Evolutionary conservation across 2,797 vertebrate genomes (phyloP), one percentile per base, ranked within the genome.

Genomic region (Tadarida brasiliensis): DNA sequence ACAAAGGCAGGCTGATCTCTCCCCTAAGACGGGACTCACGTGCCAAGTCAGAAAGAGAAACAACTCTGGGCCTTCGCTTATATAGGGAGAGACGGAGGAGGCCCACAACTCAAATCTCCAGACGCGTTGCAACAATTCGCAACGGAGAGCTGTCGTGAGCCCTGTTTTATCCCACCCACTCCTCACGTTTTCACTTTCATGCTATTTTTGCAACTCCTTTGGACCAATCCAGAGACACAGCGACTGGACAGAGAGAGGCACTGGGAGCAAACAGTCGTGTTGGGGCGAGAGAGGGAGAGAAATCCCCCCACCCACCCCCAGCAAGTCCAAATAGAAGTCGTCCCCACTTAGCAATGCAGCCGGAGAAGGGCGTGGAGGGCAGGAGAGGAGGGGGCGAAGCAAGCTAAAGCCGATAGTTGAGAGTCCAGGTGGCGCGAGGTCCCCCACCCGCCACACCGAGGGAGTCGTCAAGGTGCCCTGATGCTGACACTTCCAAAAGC

Each of bases 1-100:
- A 98, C 98, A 98, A 98, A 98, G 97, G 91, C 96, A 95, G 97
- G 80, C 97, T 94, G 97, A 97, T 98, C 93, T 67, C 73, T 94
- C 95, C 96, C 96, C 96, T 94, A 95, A 95, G 89, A 85, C 77
- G n/a, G 76, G 81, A 95, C 97, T 97, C 97, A 97, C 10, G 2
- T 91, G 90, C 87, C 96, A 95, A 95, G 87, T 95, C 73, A 86
- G 70, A 91, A 96, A 97, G 94, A 97, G 97, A 97, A 98, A 97
- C 92, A 96, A 97, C 91, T 82, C 54, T 3, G 33, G 67, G 3
- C 12, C 68, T 97, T 95, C 84, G 39, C 17, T 71, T 73, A 20
- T 33, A 51, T 16, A 11, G 61, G 65, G 26, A 87, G 49, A 90
- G n/a, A 63, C 44, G 44, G 70, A 82, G 87, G 59, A 84, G 67